Conservation (phyloP, 2,888 invertebrate genomes). For the Idaea aversata region DNA sequence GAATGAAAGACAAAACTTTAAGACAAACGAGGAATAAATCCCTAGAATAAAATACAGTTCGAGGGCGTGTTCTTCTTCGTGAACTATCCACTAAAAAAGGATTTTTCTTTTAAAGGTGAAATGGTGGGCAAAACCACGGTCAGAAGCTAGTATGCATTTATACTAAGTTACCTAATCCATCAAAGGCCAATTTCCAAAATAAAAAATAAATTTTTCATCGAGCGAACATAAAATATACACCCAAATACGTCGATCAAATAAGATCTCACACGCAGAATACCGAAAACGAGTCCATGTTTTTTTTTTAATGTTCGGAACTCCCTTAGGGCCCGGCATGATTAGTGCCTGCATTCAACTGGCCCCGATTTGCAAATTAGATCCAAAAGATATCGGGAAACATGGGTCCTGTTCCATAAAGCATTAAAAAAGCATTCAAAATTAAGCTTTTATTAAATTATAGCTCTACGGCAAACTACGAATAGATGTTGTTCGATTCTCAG, state of each 20-base stretch:
- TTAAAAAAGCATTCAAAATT: not conserved
- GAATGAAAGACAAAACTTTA: no score
- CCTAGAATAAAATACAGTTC: no score
- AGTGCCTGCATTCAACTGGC: not conserved
- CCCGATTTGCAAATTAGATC: not conserved
- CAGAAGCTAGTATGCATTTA: no score
- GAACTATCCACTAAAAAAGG: no score
- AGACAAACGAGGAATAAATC: no score
- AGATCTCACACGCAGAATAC: not conserved
- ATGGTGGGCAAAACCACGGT: no score
- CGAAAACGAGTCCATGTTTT: not conserved
- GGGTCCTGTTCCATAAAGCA: not conserved
- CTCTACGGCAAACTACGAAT: no score
- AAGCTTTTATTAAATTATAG: not conserved
- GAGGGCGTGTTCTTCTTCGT: no score
- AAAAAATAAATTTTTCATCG: not conserved
- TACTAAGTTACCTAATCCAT: not conserved
- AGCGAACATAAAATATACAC: not conserved
- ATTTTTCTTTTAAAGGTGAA: no score
- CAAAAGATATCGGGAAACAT: not conserved
- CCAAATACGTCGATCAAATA: conserved; percentile 1
- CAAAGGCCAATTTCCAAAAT: not conserved
- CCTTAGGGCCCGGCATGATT: not conserved
- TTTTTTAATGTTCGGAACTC: not conserved
- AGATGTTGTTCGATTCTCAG: no score